These are phyloP conservation scores for Sylvia borin DNA, from an alignment of 2,797 vertebrate genomes.

Conservation along the genomic window DNA sequence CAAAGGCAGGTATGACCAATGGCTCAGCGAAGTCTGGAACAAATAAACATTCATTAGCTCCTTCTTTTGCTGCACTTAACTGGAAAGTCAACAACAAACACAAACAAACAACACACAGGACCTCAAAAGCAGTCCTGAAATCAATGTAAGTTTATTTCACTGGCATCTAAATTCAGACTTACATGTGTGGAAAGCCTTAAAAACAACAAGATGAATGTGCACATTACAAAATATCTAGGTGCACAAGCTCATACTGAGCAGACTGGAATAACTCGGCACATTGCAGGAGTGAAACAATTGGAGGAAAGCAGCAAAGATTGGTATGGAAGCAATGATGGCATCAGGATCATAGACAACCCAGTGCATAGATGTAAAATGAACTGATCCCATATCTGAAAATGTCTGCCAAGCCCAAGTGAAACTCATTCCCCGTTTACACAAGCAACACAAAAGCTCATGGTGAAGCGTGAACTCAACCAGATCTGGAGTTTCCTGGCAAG, in stretches of 20 bases:
- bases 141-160: neutral
- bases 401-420: neutral
- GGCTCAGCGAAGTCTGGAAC: constrained; percentile 96
- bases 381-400: neutral
- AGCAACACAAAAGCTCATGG: neutral
- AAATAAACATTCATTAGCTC: constrained; percentile 1
- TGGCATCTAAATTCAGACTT: neutral
- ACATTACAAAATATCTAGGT: neutral
- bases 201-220: neutral
- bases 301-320: neutral
- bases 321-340: neutral
- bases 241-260: neutral
- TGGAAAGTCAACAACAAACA: neutral
- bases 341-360: neutral
- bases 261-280: neutral
- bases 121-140: neutral
- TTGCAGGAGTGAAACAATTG: neutral
- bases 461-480: neutral
- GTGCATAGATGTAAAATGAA: neutral
- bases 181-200: neutral
- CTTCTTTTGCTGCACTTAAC: neutral
- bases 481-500: neutral
- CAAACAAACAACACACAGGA: neutral
- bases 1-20: constrained; percentile 82
- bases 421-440: neutral